A percentile compares a stretch with the other conserved stretches of the same genome.
These are phyloP conservation scores for Dasypolia templi DNA, from an alignment of 2,888 invertebrate genomes.

Conservation along the genomic window DNA sequence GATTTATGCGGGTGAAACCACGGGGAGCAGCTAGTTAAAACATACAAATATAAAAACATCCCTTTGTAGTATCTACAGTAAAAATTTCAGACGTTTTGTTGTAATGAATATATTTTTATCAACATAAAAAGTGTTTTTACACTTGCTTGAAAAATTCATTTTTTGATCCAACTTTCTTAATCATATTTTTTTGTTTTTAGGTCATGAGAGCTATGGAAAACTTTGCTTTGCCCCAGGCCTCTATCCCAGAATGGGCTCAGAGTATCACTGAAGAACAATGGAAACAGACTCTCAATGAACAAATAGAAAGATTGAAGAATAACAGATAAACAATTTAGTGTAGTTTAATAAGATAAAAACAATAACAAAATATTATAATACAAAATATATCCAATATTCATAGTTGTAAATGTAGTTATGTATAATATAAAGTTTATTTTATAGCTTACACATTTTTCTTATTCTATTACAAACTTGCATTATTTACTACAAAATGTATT, in stretches of 20 bases:
- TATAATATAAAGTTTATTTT: constrained; percentile 37
- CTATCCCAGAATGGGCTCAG: constrained; percentile 93
- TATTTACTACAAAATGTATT: neutral
- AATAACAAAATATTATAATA: constrained; percentile 20
- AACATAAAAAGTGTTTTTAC: no score
- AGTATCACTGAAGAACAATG: constrained; percentile 93
- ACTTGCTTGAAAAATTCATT: no score
- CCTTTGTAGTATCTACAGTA: no score
- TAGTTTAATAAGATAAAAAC: constrained; percentile 38
- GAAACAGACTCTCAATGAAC: constrained; percentile 92
- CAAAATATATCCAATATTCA: constrained; percentile 25
- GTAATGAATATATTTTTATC: no score
- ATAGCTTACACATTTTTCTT: constrained; percentile 19
- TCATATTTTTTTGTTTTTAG: constrained; percentile 81
- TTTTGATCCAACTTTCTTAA: no score
- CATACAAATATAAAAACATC: no score
- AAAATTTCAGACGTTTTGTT: no score
- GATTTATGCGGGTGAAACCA: no score
- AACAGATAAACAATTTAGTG: constrained; percentile 73
- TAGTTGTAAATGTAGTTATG: constrained; percentile 36
- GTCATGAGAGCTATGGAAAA: constrained; percentile 93
- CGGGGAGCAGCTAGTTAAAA: no score
- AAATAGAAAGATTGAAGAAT: constrained; percentile 85
- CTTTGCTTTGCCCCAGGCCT: constrained; percentile 91
- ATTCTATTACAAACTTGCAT: constrained; percentile 19